Evolutionary conservation across 1,140 invertebrate species (phyloP).

Genomic region (Hetaerina americana): DNA sequence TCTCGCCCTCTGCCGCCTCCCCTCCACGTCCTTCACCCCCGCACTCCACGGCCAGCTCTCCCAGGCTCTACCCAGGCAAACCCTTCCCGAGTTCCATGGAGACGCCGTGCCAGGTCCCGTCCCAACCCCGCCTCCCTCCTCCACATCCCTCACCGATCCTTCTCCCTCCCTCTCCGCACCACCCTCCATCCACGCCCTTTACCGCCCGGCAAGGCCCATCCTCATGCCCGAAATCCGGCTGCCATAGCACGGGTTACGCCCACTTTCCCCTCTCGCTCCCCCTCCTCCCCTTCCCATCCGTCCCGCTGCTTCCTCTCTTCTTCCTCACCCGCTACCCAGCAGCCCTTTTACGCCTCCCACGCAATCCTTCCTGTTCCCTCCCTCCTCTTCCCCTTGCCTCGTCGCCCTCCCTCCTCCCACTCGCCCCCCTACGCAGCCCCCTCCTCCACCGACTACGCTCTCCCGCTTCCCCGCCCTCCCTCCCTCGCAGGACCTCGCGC

Average conservation of each 20-base stretch:
- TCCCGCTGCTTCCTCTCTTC: neutral
- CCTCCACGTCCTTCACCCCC: too few relatives aligned
- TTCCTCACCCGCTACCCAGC: too few relatives aligned
- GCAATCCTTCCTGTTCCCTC: neutral
- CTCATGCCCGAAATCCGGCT: neutral
- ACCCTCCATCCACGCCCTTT: neutral
- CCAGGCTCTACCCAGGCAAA: neutral
- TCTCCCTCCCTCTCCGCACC: neutral
- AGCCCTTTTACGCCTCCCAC: neutral
- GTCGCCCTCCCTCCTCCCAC: neutral
- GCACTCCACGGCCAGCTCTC: neutral
- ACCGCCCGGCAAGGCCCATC: neutral
- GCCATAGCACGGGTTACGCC: neutral
- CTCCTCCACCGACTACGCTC: too few relatives aligned
- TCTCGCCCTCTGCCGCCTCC: too few relatives aligned
- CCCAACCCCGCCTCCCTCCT: too few relatives aligned
- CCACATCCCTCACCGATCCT: neutral
- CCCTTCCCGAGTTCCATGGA: neutral
- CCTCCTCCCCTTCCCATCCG: neutral
- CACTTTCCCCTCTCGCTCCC: neutral
- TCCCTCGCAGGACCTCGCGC: neutral
- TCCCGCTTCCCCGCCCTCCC: neutral
- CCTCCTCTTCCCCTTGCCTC: neutral
- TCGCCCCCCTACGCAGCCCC: neutral
- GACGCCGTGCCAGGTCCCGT: neutral